A percentile compares a stretch with the other conserved stretches of the same genome.
Evolutionary conservation across 37 sponge, comb jelly and placozoan genomes (phyloP).

Genomic region (Oscarella lobularis): DNA sequence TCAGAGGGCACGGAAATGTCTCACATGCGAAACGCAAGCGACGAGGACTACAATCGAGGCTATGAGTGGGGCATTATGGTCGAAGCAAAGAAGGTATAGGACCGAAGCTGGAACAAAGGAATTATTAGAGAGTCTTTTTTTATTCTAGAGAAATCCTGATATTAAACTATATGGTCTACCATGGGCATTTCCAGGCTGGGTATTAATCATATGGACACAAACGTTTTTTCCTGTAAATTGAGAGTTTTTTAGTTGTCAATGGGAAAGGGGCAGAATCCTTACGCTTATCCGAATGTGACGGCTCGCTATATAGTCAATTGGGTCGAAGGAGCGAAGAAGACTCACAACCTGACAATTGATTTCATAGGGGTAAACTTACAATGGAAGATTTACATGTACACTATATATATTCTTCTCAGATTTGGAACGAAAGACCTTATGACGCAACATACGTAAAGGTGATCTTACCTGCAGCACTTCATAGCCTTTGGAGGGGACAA

Average conservation of each 20-base stretch:
- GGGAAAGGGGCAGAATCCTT: no score
- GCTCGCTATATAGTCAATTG: conserved; percentile 60
- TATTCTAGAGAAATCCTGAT: conserved; percentile 52
- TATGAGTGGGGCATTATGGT: conserved; percentile 86
- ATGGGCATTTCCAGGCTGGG: conserved; percentile 80
- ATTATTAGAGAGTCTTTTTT: not conserved
- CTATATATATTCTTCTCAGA: no score
- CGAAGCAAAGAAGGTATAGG: conserved; percentile 66
- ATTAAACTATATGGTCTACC: conserved; percentile 71
- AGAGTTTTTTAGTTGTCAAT: no score
- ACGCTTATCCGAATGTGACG: conserved; percentile 45
- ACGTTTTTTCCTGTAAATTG: conserved; percentile 1
- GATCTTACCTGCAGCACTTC: no score
- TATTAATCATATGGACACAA: no score
- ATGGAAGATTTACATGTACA: no score
- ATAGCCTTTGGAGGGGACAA: conserved; percentile 9
- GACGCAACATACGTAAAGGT: conserved; percentile 47
- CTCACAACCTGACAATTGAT: conserved; percentile 49
- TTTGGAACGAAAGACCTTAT: conserved; percentile 69
- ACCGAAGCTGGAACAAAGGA: no score
- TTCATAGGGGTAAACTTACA: no score
- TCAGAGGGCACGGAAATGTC: conserved; percentile 80
- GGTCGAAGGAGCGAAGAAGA: conserved; percentile 48
- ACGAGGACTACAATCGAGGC: conserved; percentile 58
- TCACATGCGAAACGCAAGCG: conserved; percentile 66